A percentile compares a stretch with the other conserved stretches of the same genome.
phyloP scores from a whole-genome alignment of 2,797 vertebrate species.

The Smutsia temminckii region DNA sequence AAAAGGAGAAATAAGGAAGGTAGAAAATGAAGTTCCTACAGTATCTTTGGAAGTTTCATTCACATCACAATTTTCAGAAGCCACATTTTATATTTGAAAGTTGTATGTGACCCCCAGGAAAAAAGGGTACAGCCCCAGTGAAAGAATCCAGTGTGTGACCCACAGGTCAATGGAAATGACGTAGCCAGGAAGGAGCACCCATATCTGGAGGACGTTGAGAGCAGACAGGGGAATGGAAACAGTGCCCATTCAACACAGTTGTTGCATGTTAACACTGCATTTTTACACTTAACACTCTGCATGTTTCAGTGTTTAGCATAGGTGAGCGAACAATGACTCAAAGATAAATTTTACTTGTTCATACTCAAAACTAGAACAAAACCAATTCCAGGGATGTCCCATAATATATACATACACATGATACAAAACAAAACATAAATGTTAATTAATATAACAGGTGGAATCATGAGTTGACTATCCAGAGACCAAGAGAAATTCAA shows the following conservation, averaged over 20 bases:
- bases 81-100: not conserved
- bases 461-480: not conserved
- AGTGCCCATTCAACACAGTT: accelerated
- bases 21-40: not conserved
- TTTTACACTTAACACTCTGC: not conserved
- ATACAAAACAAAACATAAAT: not conserved
- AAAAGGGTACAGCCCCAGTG: not conserved
- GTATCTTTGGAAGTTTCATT: not conserved
- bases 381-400: not conserved
- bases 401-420: not conserved
- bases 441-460: not conserved
- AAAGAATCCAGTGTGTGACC: not conserved
- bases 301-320: not conserved
- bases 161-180: not conserved
- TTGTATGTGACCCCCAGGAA: not conserved
- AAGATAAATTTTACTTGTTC: not conserved
- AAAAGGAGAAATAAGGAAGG: not conserved
- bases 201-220: not conserved
- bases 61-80: not conserved
- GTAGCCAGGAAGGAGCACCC: not conserved
- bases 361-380: conserved; percentile 12
- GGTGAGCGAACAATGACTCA: not conserved
- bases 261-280: not conserved
- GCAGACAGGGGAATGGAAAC: not conserved
- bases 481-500: not conserved